A percentile compares a stretch with the other conserved stretches of the same genome.
phyloP scores from a whole-genome alignment of 2,113 vertebrate species.

The Ardeotis arabs region DNA sequence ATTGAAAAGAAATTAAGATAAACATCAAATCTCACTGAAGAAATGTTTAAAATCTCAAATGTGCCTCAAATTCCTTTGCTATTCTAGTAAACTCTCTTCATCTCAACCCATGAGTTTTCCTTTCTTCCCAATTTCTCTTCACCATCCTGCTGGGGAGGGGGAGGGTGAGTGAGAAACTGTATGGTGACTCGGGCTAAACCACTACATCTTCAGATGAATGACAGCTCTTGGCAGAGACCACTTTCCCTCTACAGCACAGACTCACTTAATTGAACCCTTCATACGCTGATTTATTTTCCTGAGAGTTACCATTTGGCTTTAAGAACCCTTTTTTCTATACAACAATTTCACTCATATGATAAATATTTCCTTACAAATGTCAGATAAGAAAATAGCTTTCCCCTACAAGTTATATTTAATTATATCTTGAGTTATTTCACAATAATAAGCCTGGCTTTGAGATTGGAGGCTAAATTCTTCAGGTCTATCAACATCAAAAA shows the following conservation, averaged over 20 bases:
- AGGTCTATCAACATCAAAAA: not conserved
- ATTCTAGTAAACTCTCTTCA: no score
- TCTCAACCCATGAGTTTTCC: no score
- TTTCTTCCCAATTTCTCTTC: no score
- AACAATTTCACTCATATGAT: not conserved
- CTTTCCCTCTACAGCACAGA: not conserved
- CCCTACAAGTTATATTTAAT: not conserved
- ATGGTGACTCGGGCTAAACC: no score
- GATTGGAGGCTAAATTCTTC: not conserved
- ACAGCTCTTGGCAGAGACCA: not conserved
- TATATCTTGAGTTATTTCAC: not conserved
- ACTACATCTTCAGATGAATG: not conserved
- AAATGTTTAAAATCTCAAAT: not conserved
- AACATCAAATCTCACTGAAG: not conserved
- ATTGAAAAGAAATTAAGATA: not conserved
- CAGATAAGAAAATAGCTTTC: not conserved
- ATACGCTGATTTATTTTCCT: not conserved
- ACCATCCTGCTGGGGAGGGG: no score
- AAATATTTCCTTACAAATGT: not conserved
- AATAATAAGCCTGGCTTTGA: not conserved
- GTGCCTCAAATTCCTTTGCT: not conserved
- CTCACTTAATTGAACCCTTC: not conserved
- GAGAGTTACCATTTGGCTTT: not conserved
- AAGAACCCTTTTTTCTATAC: accelerated
- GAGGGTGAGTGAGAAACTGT: no score